These are phyloP conservation scores for Orthochromis malagaraziensis DNA, from an alignment of 2,113 vertebrate genomes.

Conservation along the genomic window DNA sequence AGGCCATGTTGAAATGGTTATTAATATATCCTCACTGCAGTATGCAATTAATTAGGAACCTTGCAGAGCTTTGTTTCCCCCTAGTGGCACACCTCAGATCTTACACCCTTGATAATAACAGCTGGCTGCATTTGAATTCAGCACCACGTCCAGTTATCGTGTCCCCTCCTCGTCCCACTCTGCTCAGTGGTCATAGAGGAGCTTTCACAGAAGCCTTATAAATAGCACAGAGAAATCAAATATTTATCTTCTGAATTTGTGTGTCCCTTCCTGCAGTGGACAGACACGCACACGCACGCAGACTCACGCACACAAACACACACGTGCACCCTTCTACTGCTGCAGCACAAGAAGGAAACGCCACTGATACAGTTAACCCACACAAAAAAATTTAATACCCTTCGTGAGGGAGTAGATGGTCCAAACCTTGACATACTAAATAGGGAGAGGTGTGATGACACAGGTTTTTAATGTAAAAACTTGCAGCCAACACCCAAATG, in stretches of 20 bases:
- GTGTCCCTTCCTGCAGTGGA: not conserved
- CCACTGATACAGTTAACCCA: constrained; percentile 60
- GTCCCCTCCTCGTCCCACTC: constrained; percentile 24
- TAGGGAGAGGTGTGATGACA: constrained; percentile 66
- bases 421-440: constrained; percentile 74
- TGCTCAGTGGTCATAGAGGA: not conserved
- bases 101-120: not conserved
- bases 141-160: not conserved
- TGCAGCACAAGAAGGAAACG: constrained; percentile 19
- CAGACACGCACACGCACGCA: not conserved
- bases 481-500: constrained; percentile 75
- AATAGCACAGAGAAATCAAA: constrained; percentile 50
- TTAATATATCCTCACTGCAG: not conserved
- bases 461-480: constrained; percentile 89
- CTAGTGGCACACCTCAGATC: constrained; percentile 9
- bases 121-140: constrained; percentile 24
- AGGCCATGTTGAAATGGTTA: not conserved
- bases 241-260: constrained; percentile 36
- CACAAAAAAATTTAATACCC: constrained; percentile 73
- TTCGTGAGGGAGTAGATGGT: constrained; percentile 66
- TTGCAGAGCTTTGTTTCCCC: constrained; percentile 39
- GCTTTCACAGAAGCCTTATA: constrained; percentile 45
- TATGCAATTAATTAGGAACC: not conserved
- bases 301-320: not conserved
- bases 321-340: not conserved